Conservation (phyloP, 2,113 vertebrate species). For the human (Homo sapiens) region GRCh38 chrX:67113001-67113500, state of each 20-base stretch:
- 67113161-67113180: neutral
- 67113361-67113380: neutral
- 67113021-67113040: neutral
- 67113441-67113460: neutral
- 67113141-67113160: neutral
- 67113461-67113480: neutral
- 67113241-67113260: neutral
- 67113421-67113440: neutral
- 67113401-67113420: neutral
- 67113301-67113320: neutral
- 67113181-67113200: neutral
- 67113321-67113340: neutral
- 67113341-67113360: neutral
- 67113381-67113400: neutral
- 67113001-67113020: neutral
- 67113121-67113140: neutral
- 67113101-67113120: neutral
- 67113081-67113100: neutral
- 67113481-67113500: neutral
- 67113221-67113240: neutral
- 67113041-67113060: neutral
- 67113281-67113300: neutral
- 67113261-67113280: neutral
- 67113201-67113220: neutral
- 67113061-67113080: neutral